Evolutionary conservation across 1,140 invertebrate species (phyloP).

Genomic region (Chironomus striatipennis): DNA sequence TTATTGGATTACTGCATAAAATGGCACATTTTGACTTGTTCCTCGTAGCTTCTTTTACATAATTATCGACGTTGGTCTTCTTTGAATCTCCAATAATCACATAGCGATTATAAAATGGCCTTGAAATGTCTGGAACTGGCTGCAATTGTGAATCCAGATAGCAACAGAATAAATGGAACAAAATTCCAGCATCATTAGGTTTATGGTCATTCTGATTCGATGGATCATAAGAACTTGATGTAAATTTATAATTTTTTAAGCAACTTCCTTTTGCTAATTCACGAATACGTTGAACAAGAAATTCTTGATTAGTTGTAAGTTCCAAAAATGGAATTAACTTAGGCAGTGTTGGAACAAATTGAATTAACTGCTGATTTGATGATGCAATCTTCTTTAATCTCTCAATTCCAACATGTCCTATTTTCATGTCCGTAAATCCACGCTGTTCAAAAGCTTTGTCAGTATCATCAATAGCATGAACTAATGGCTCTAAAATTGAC

Average conservation of each 20-base stretch:
- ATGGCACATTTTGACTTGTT: constrained; percentile 37
- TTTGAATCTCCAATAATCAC: constrained; percentile 36
- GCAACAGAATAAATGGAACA: constrained; percentile 73
- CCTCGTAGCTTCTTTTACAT: constrained; percentile 34
- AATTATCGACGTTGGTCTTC: constrained; percentile 40
- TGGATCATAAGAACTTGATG: constrained; percentile 62
- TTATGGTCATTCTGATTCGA: constrained; percentile 70
- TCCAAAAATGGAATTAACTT: constrained; percentile 69
- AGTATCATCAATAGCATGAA: constrained; percentile 59
- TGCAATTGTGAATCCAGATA: constrained; percentile 75
- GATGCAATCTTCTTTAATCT: constrained; percentile 59
- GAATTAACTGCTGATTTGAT: constrained; percentile 46
- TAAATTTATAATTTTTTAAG: constrained; percentile 75
- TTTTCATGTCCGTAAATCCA: constrained; percentile 57
- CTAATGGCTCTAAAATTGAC: constrained; percentile 61
- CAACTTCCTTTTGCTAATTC: constrained; percentile 68
- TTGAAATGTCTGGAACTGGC: constrained; percentile 60
- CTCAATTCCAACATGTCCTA: constrained; percentile 60
- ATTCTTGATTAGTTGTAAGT: constrained; percentile 70
- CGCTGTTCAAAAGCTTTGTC: constrained; percentile 56
- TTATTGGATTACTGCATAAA: constrained; percentile 33
- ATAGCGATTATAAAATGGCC: constrained; percentile 58
- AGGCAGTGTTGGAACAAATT: constrained; percentile 57
- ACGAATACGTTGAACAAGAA: constrained; percentile 65
- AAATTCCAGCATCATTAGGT: constrained; percentile 70